phyloP scores from a whole-genome alignment of 1,140 invertebrate genomes.

The Heliconius congener region DNA sequence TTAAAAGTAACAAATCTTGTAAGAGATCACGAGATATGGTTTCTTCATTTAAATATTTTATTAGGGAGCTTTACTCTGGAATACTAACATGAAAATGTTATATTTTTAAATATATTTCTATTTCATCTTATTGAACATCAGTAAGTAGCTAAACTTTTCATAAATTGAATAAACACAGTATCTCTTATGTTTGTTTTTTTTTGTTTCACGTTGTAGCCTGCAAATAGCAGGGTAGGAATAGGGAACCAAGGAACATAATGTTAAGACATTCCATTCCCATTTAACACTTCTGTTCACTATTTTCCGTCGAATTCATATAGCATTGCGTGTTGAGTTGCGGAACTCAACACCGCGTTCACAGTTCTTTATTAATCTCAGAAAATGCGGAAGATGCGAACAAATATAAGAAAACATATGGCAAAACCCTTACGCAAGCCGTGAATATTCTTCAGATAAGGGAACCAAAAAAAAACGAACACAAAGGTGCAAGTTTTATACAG shows the following conservation, averaged over 20 bases:
- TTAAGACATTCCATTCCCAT: too few relatives aligned
- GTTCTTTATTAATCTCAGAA: not conserved
- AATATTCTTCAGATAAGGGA: constrained; percentile 22
- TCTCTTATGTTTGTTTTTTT: too few relatives aligned
- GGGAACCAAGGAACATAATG: too few relatives aligned
- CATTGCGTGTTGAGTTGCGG: too few relatives aligned
- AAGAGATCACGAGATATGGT: constrained; percentile 13
- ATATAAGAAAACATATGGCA: not conserved
- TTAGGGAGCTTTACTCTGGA: not conserved
- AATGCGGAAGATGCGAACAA: not conserved
- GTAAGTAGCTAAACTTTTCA: not conserved
- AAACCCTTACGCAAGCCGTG: constrained; percentile 9
- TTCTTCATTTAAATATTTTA: constrained; percentile 4
- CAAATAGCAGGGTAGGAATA: too few relatives aligned
- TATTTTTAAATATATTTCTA: not conserved
- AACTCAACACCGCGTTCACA: not conserved
- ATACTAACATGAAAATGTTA: not conserved
- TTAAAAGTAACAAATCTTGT: constrained; percentile 13
- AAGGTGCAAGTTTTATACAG: constrained; percentile 46
- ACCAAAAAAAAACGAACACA: constrained; percentile 34
- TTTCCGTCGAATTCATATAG: too few relatives aligned
- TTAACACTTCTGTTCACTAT: too few relatives aligned
- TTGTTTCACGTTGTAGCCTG: too few relatives aligned
- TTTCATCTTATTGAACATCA: not conserved
- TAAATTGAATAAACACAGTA: not conserved